These are phyloP conservation scores for Microchirus variegatus DNA, from an alignment of 2,797 vertebrate genomes.

Conservation along the genomic window DNA sequence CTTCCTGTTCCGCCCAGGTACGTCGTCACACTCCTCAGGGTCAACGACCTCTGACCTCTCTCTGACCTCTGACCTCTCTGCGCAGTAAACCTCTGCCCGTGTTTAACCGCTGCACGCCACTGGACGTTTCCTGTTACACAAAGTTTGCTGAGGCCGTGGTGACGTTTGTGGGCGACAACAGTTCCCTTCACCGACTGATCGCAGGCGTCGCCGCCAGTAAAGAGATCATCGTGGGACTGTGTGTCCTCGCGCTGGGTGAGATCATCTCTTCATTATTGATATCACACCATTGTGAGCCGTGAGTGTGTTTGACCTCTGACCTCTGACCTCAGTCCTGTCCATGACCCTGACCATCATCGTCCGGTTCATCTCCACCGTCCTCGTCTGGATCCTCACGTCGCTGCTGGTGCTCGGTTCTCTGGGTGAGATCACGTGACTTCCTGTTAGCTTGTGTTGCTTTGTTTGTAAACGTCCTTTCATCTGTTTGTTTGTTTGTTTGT, in stretches of 20 bases:
- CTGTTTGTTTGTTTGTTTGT: not conserved
- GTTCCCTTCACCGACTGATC: conserved; percentile 95
- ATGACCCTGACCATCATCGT: conserved; percentile 98
- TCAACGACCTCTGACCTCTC: not conserved
- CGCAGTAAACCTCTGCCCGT: conserved; percentile 91
- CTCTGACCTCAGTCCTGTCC: conserved; percentile 85
- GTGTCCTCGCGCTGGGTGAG: conserved; percentile 94
- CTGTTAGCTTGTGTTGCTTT: not conserved
- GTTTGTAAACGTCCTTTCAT: not conserved
- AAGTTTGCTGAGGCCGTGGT: conserved; percentile 96
- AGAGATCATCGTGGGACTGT: conserved; percentile 98
- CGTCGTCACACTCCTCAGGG: conserved; percentile 24
- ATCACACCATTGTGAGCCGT: too few species aligned
- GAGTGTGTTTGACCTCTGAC: not conserved
- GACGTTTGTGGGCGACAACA: conserved; percentile 96
- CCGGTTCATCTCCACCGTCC: conserved; percentile 95
- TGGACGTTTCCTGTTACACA: conserved; percentile 96
- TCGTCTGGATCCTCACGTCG: conserved; percentile 96
- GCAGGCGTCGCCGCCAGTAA: conserved; percentile 96
- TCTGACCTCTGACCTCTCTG: conserved; percentile 9
- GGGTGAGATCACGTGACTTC: conserved; percentile 82
- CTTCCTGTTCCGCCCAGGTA: conserved; percentile 96
- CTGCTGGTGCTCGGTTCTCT: conserved; percentile 93
- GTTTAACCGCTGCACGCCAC: conserved; percentile 97
- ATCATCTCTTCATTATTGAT: too few species aligned